Evolutionary conservation across 2,888 invertebrate genomes (phyloP), one percentile per base, ranked within the genome.

Genomic region (Phoenoteleia sp.): DNA sequence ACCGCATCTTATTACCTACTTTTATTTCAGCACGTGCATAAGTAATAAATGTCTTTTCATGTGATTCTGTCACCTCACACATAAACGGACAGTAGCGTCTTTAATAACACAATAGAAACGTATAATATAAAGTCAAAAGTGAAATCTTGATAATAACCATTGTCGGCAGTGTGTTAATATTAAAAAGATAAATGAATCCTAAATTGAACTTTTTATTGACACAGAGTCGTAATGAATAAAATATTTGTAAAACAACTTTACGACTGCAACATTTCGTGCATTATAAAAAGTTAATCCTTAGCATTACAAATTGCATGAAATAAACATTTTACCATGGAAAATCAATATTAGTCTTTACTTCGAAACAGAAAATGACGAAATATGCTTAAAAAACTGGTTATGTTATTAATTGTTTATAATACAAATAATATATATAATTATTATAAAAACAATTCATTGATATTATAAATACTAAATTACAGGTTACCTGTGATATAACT

Each of bases 31-130:
- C 49, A 27, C 29, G n/a, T n/a, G 79, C 82, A 87, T 91, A 91
- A 92, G 91, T 92, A 92, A 91, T 90, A 91, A 91, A 91, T 87
- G 87, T 87, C 90, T 79, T 86, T 84, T 86, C 54, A 71, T 84
- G 49, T 69, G 45, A 64, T 79, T 85, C 64, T 60, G 75, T 81
- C 60, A 66, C 75, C 66, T 80, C 69, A 75, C 69, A 81, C 85
- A 86, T 72, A 86, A 81, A 89, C 54, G 52, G 75, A 64, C 21
- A 81, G 47, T 29, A 79, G 79, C n/a, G n/a, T n/a, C n/a, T n/a
- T n/a, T 67, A 71, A 52, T 17, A 23, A 36, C 2, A n/a, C 21
- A 39, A 25, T 5, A 13, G 58, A 47, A 58, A 25, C 33, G 49
- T 58, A 67, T 67, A 52, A 69, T 69, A 79, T 64, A 56, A 52